Conservation (phyloP, 2,888 invertebrate species). For the Trissonchulus latispiculum region DNA sequence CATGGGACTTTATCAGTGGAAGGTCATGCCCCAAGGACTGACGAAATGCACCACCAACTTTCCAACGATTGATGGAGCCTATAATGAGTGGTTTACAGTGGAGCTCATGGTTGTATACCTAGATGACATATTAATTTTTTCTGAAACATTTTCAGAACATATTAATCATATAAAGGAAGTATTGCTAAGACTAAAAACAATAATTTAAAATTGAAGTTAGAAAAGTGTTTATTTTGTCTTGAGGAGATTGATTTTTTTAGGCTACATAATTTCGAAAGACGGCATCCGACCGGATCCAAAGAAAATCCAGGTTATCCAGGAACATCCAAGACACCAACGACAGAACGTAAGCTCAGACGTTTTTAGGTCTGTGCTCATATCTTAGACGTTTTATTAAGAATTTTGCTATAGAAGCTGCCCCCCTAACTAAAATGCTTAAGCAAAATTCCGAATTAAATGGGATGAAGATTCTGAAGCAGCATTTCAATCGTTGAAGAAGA, state of each 20-base stretch:
- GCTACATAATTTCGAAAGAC: background rate
- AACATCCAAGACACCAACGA: background rate
- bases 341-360: too few relatives aligned
- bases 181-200: background rate
- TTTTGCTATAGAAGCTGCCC: background rate
- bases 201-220: too few relatives aligned
- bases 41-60: too few relatives aligned
- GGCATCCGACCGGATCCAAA: background rate
- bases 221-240: too few relatives aligned
- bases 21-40: slow-evolving; percentile 26
- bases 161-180: background rate
- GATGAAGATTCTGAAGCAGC: too few relatives aligned
- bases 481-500: slow-evolving; percentile 6
- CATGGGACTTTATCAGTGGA: slow-evolving; percentile 26
- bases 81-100: too few relatives aligned
- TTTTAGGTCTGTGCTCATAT: background rate
- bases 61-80: too few relatives aligned
- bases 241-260: background rate
- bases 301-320: background rate
- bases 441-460: too few relatives aligned
- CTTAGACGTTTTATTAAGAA: background rate
- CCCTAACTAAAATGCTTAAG: background rate
- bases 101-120: slow-evolving; percentile 16
- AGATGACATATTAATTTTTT: slow-evolving; percentile 17
- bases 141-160: background rate